A percentile compares a stretch with the other conserved stretches of the same genome.
Evolutionary conservation across 1,140 invertebrate genomes (phyloP).

Genomic region (Lutraria rhynchaena): DNA sequence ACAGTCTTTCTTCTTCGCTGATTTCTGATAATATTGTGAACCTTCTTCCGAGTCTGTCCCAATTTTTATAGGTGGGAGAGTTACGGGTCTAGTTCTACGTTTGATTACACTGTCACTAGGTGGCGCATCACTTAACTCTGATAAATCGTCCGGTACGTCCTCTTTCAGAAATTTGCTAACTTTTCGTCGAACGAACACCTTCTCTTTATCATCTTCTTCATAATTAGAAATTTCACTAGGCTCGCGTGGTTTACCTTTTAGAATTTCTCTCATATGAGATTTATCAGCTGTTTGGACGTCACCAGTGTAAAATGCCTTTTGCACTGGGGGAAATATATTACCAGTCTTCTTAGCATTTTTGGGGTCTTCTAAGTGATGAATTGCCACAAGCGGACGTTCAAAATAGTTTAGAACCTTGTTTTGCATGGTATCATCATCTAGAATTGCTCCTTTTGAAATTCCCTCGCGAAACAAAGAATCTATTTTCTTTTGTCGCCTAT

Average conservation of each 20-base stretch:
- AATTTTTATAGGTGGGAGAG: conserved; percentile 55
- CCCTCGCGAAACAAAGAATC: conserved; percentile 43
- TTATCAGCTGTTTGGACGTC: not conserved
- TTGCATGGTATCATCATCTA: conserved; percentile 32
- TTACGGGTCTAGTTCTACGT: conserved; percentile 16
- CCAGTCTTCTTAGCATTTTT: conserved; percentile 1
- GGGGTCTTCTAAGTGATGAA: not conserved
- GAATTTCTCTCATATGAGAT: not conserved
- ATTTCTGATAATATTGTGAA: not conserved
- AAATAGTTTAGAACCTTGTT: conserved; percentile 52
- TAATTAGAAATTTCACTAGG: not conserved
- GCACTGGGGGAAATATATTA: conserved; percentile 18
- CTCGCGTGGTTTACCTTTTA: not conserved
- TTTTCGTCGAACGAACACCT: conserved; percentile 44
- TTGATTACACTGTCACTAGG: not conserved
- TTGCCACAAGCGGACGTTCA: conserved; percentile 39
- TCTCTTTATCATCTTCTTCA: not conserved
- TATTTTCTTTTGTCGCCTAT: conserved; percentile 39
- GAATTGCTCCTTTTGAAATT: conserved; percentile 39
- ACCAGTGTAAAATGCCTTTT: conserved; percentile 48
- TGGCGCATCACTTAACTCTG: conserved; percentile 21
- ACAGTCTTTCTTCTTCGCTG: conserved; percentile 23
- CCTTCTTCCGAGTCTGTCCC: conserved; percentile 30
- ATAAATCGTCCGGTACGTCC: conserved; percentile 39
- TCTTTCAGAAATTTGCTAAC: conserved; percentile 48